Evolutionary conservation across 1,140 invertebrate genomes (phyloP).

Genomic region (Callitettix versicolor): DNA sequence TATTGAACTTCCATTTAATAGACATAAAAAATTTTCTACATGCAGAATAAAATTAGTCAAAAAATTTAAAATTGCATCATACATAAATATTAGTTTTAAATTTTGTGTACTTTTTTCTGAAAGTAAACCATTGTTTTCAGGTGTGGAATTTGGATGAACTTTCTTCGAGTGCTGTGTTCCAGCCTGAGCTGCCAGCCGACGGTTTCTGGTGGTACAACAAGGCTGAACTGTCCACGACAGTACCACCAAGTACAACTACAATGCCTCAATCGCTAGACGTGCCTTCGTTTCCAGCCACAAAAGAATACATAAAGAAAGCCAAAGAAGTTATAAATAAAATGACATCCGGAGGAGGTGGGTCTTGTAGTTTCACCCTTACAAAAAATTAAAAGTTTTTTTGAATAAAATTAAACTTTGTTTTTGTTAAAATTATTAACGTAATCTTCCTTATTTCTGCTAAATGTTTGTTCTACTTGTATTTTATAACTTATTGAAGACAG

Average conservation of each 20-base stretch:
- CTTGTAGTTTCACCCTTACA: neutral
- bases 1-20: too few species aligned
- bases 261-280: neutral
- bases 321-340: slow-evolving; percentile 37
- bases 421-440: too few species aligned
- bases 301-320: slow-evolving; percentile 43
- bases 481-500: too few species aligned
- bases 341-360: slow-evolving; percentile 17
- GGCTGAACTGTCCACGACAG: neutral
- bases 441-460: too few species aligned
- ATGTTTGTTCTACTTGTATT: too few species aligned
- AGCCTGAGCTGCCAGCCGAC: neutral
- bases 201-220: slow-evolving; percentile 11
- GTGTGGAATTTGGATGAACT: slow-evolving; percentile 15
- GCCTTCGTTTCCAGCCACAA: slow-evolving; percentile 31
- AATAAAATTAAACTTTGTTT: slow-evolving; percentile 2
- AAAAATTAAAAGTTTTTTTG: too few species aligned
- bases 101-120: too few species aligned
- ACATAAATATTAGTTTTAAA: too few species aligned
- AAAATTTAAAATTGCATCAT: too few species aligned
- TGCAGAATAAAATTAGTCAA: too few species aligned
- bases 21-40: too few species aligned
- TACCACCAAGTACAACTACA: neutral
- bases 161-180: slow-evolving; percentile 9
- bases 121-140: neutral